A percentile compares a stretch with the other conserved stretches of the same genome.
These are phyloP conservation scores for Drosophila sturtevanti DNA, from an alignment of 1,140 invertebrate species.

Conservation along the genomic window DNA sequence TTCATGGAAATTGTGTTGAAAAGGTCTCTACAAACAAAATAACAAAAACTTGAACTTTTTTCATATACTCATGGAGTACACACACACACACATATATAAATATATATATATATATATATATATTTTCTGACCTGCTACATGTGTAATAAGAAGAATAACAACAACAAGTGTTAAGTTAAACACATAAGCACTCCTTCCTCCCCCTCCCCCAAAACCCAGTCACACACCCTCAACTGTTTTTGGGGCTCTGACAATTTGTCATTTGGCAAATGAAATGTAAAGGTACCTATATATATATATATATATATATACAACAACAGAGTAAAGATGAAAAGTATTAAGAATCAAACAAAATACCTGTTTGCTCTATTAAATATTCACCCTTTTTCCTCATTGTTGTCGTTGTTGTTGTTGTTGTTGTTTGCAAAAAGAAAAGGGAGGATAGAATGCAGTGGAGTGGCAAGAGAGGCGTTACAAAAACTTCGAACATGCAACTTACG, in stretches of 20 bases:
- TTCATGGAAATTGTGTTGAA: slow-evolving; percentile 66
- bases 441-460: neutral
- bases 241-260: slow-evolving; percentile 69
- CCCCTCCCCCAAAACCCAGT: neutral
- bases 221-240: neutral
- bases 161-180: slow-evolving; percentile 72
- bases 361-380: slow-evolving; percentile 75
- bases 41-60: slow-evolving; percentile 7
- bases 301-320: no score
- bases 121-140: slow-evolving; percentile 14
- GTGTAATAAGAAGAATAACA: slow-evolving; percentile 39
- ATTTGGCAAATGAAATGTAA: slow-evolving; percentile 49
- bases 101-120: neutral
- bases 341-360: slow-evolving; percentile 33
- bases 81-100: no score
- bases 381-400: no score
- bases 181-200: slow-evolving; percentile 20
- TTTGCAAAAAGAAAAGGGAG: neutral
- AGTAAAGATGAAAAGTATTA: neutral
- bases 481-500: slow-evolving; percentile 55
- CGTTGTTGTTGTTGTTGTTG: neutral
- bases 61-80: neutral
- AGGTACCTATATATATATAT: no score
- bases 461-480: slow-evolving; percentile 7
- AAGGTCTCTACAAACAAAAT: slow-evolving; percentile 48